Evolutionary conservation across 2,797 vertebrate genomes (phyloP).

Genomic region (Malacoraja senta): DNA sequence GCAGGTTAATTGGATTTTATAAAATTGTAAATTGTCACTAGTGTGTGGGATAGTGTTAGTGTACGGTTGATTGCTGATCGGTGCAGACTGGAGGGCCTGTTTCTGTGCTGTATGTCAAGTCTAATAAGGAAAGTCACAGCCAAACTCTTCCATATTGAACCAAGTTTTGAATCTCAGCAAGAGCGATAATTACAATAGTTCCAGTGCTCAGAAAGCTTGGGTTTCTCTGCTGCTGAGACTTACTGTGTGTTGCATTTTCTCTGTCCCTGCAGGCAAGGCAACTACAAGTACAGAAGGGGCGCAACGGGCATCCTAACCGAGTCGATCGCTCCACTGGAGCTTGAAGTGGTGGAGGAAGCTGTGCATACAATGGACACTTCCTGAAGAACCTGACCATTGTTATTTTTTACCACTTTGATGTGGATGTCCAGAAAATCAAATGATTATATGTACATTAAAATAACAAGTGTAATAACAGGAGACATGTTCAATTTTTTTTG

Average conservation of each 20-base stretch:
- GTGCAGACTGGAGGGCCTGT: no score
- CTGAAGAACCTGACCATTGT: slow-evolving; percentile 54
- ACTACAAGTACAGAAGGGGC: slow-evolving; percentile 83
- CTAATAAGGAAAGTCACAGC: not conserved
- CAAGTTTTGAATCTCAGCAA: not conserved
- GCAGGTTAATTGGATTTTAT: no score
- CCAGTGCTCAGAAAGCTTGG: not conserved
- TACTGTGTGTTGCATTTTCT: slow-evolving; percentile 9
- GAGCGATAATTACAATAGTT: not conserved
- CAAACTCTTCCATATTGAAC: not conserved
- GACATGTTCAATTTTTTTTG: slow-evolving; percentile 25
- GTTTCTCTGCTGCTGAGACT: not conserved
- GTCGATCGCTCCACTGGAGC: slow-evolving; percentile 59
- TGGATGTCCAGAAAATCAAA: slow-evolving; percentile 21
- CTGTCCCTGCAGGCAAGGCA: slow-evolving; percentile 64
- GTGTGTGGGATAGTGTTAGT: no score
- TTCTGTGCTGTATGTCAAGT: no score
- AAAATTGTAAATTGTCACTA: no score
- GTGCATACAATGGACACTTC: slow-evolving; percentile 95
- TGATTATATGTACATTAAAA: not conserved
- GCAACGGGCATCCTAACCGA: slow-evolving; percentile 75
- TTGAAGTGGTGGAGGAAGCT: slow-evolving; percentile 79
- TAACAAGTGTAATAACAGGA: slow-evolving; percentile 1
- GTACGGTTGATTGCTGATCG: no score
- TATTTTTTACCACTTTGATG: not conserved